Evolutionary conservation across 2,113 vertebrate species (phyloP).

Genomic region (Lepus timidus): DNA sequence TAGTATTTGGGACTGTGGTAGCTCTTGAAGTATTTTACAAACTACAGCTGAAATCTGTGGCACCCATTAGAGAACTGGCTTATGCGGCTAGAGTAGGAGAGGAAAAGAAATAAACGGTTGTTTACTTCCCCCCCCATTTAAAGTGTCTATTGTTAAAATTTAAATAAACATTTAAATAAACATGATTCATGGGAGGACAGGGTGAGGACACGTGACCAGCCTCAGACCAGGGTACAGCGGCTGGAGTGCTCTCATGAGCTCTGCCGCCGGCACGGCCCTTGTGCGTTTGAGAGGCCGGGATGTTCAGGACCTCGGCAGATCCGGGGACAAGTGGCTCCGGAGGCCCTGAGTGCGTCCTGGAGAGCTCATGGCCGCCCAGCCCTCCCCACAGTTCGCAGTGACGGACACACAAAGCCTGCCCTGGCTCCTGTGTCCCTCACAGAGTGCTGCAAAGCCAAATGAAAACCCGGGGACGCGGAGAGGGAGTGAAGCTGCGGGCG

Average conservation of each 20-base stretch:
- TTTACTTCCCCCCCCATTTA: slow-evolving; percentile 65
- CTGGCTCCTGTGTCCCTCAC: neutral
- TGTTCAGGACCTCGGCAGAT: neutral
- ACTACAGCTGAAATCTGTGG: slow-evolving; percentile 73
- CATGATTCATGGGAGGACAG: neutral
- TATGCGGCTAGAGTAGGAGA: slow-evolving; percentile 45
- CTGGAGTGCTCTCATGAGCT: neutral
- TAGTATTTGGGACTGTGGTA: slow-evolving; percentile 73
- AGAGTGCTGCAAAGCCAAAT: neutral
- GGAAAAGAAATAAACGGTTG: slow-evolving; percentile 53
- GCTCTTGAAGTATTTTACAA: slow-evolving; percentile 72
- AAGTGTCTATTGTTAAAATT: slow-evolving; percentile 71
- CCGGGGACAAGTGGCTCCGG: neutral
- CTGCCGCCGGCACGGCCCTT: neutral
- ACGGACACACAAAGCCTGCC: neutral
- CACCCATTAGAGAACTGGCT: slow-evolving; percentile 67
- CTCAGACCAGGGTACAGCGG: neutral
- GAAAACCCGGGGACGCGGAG: neutral
- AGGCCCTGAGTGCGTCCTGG: neutral
- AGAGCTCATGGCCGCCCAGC: neutral
- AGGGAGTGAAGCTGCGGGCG: neutral
- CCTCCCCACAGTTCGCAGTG: neutral
- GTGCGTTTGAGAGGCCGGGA: neutral
- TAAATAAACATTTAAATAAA: slow-evolving; percentile 29
- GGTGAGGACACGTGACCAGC: neutral